Evolutionary conservation across 2,113 vertebrate genomes (phyloP).

Genomic region (Xyrauchen texanus): DNA sequence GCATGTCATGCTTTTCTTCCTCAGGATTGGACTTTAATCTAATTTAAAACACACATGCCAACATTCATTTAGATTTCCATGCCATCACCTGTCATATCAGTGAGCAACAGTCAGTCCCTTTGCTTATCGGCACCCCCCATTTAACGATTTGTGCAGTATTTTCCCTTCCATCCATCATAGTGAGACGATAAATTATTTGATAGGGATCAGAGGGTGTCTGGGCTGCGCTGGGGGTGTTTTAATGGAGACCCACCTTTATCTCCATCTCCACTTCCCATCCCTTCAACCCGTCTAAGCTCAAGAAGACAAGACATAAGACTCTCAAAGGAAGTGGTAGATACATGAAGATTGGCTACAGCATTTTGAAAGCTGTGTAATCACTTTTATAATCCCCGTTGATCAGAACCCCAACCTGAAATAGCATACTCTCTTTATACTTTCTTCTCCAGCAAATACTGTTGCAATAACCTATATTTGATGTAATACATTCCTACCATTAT

Average conservation of each 20-base stretch:
- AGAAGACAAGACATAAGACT: slow-evolving; percentile 54
- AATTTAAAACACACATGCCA: slow-evolving; percentile 40
- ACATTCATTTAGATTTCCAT: slow-evolving; percentile 37
- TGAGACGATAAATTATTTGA: slow-evolving; percentile 64
- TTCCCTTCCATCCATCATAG: slow-evolving; percentile 47
- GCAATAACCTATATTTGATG: too few species aligned
- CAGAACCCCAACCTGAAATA: not conserved
- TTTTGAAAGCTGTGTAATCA: slow-evolving; percentile 16
- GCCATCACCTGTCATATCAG: slow-evolving; percentile 48
- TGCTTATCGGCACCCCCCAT: slow-evolving; percentile 45
- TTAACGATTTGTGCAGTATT: slow-evolving; percentile 61
- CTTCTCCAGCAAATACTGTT: too few species aligned
- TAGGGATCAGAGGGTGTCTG: slow-evolving; percentile 52
- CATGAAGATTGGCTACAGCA: not conserved
- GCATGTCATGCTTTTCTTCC: slow-evolving; percentile 5
- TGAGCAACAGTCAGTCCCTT: slow-evolving; percentile 40
- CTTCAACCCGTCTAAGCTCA: slow-evolving; percentile 48
- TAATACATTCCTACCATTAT: too few species aligned
- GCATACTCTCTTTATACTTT: too few species aligned
- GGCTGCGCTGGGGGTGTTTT: slow-evolving; percentile 46
- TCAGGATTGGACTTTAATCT: slow-evolving; percentile 21
- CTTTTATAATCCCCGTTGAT: slow-evolving; percentile 31
- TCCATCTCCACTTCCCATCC: slow-evolving; percentile 5
- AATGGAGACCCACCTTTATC: slow-evolving; percentile 53
- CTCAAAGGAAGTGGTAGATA: not conserved